phyloP scores from a whole-genome alignment of 2,797 vertebrate genomes.

The Hephaestus fuliginosus region DNA sequence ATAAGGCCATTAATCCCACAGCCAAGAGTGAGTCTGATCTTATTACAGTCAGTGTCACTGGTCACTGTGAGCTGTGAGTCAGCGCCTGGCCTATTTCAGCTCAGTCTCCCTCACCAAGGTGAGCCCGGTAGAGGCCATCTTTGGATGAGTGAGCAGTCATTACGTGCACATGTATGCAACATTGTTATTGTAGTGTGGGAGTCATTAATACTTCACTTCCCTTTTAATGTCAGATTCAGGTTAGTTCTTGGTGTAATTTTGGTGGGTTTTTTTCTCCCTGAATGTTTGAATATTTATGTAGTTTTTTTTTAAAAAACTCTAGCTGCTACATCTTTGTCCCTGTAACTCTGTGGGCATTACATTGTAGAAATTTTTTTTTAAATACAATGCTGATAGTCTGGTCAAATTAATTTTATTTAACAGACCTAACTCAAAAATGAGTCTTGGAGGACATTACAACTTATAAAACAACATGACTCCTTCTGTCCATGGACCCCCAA shows the following conservation, averaged over 20 bases:
- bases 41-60: conserved; percentile 62
- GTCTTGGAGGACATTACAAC: not conserved
- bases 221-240: not conserved
- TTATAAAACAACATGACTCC: too few relatives aligned
- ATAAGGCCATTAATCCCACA: conserved; percentile 49
- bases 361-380: not conserved
- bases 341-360: not conserved
- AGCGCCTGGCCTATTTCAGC: conserved; percentile 50
- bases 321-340: not conserved
- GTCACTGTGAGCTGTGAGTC: conserved; percentile 67
- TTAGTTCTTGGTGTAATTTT: not conserved
- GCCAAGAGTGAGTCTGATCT: conserved; percentile 62
- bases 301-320: not conserved
- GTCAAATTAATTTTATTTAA: not conserved
- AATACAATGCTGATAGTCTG: not conserved
- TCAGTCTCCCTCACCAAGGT: conserved; percentile 32
- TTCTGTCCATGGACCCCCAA: not conserved
- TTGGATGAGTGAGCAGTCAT: conserved; percentile 5
- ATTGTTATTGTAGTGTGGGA: not conserved
- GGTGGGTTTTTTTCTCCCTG: not conserved
- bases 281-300: not conserved
- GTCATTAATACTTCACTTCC: too few relatives aligned
- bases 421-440: not conserved
- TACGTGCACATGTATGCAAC: not conserved
- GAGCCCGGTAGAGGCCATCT: conserved; percentile 27